Base-by-base conservation (phyloP, 1,140 invertebrate genomes). In the Zophobas morio region DNA sequence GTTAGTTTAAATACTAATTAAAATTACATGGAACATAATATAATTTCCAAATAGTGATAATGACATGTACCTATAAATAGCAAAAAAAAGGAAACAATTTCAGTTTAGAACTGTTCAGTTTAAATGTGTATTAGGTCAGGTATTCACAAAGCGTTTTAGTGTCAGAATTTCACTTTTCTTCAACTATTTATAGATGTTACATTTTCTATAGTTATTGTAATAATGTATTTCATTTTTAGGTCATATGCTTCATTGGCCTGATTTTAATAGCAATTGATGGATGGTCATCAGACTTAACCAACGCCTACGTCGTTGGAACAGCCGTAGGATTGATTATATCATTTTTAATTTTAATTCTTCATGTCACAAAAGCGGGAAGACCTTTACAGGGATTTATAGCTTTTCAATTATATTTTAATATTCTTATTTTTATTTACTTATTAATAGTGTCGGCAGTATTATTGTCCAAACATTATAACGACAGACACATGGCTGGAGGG, bases 301-400 rank as follows among this genome's bases (percentile, higher is more conserved):
- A 76, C n/a, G 79, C 79, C 0, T 78, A 70, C 60, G 74, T 76
- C 6, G 79, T 75, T 6, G 79, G 74, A 4, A 71, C 71, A 8
- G 56, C 74, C 35, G 70, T 79, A 40, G 79, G 77, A 4, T 57
- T 80, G 51, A 78, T 79, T 37, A 2, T 80, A 2, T 78, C 79
- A 6, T 20, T 75, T 3, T 5, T 76, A 6, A 74, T 80, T 3
- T 75, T 80, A 2, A 46, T 76, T 32, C 40, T 77, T 33, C 57
- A 75, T 37, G 51, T 73, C 34, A 76, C 74, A 36, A 75, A 74
- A 53, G 51, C 75, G 34, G 74, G 51, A 70, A 70, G 74, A 70
- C 70, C 74, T n/a, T 32, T 80, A 20, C 73, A 78, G 8, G 72
- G 49, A 39, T 36, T 63, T 42, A 40, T 80, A 39, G 70, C 57